Conservation (phyloP, 1,140 invertebrate species). For the Drosophila gunungcola region DNA sequence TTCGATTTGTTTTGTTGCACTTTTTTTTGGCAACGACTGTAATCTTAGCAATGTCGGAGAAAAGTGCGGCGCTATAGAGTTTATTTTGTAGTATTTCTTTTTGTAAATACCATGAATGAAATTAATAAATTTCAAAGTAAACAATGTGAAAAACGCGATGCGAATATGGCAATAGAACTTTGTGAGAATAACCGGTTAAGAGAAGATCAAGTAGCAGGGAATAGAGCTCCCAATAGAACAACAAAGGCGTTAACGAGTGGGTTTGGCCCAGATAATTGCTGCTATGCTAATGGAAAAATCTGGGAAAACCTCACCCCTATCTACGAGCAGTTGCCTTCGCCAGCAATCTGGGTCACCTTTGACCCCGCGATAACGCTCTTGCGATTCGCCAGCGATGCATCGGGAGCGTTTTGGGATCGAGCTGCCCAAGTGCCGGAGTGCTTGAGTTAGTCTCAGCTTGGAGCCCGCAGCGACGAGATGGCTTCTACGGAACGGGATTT, state of each 20-base stretch:
- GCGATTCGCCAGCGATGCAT: constrained; percentile 9
- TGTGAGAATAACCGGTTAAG: constrained; percentile 25
- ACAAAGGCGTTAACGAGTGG: neutral
- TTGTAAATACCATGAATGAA: neutral
- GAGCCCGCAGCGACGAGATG: constrained; percentile 45
- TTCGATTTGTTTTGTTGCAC: too few species aligned
- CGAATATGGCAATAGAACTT: neutral
- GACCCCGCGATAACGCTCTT: constrained; percentile 16
- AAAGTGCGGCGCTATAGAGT: too few species aligned
- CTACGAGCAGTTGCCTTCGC: neutral
- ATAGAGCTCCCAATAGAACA: too few species aligned
- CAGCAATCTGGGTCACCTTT: constrained; percentile 13
- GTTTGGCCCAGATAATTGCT: neutral
- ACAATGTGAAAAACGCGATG: too few species aligned
- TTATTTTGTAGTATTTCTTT: too few species aligned
- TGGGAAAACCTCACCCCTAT: constrained; percentile 19
- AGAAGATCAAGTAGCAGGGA: neutral
- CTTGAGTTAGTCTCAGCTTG: constrained; percentile 49
- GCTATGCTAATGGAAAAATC: neutral
- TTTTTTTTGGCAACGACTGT: too few species aligned
- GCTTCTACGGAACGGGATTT: constrained; percentile 20
- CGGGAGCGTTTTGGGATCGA: constrained; percentile 18
- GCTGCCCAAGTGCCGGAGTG: constrained; percentile 12
- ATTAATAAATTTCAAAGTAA: neutral
- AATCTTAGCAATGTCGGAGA: too few species aligned